Conservation (phyloP, 2,888 invertebrate species). For the Sisyra nigra region DNA sequence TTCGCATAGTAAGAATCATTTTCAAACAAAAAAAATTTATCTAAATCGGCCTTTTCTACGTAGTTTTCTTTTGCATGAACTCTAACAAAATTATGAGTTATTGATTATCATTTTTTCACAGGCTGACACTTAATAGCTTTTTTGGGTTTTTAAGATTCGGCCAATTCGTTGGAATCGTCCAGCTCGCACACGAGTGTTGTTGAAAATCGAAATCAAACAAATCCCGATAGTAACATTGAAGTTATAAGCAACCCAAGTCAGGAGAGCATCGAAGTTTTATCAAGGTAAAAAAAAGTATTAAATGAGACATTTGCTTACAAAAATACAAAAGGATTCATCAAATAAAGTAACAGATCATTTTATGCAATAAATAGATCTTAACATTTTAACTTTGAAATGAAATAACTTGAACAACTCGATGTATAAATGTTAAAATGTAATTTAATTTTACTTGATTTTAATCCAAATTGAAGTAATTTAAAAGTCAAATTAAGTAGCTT, state of each 20-base stretch:
- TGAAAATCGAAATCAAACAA: slow-evolving; percentile 24
- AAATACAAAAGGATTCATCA: no score
- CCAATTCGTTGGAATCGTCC: slow-evolving; percentile 25
- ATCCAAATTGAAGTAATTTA: no score
- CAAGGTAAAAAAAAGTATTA: slow-evolving; percentile 19
- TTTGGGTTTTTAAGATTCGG: slow-evolving; percentile 23
- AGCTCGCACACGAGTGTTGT: slow-evolving; percentile 26
- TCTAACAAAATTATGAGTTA: not conserved
- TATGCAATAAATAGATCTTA: no score
- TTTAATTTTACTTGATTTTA: no score
- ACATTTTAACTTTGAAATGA: no score
- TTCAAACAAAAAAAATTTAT: not conserved
- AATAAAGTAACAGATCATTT: no score
- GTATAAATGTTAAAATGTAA: no score
- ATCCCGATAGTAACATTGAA: slow-evolving; percentile 49
- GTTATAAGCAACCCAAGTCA: slow-evolving; percentile 54
- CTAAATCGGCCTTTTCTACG: not conserved
- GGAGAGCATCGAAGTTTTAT: slow-evolving; percentile 45
- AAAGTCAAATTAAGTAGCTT: no score
- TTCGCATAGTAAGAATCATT: no score
- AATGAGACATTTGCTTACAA: no score
- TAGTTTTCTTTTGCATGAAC: not conserved
- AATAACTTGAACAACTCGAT: no score
- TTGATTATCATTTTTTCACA: not conserved
- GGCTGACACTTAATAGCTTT: no score